Conservation (phyloP, 2,888 invertebrate species). For the Caradrina kadenii region DNA sequence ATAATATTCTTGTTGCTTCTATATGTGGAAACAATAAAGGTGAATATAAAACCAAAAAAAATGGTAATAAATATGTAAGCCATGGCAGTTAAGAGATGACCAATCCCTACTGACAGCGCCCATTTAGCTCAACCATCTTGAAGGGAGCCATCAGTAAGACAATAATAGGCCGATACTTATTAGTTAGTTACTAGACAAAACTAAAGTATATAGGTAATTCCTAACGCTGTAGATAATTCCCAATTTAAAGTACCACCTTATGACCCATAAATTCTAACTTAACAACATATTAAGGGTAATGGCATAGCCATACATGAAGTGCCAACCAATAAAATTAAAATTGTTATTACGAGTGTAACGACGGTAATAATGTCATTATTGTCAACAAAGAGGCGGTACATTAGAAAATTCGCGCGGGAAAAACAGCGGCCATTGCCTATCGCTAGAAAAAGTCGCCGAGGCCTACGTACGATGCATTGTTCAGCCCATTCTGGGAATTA, state of each 20-base stretch:
- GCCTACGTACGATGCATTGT: slow-evolving; percentile 60
- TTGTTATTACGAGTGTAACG: slow-evolving; percentile 30
- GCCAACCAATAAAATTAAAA: slow-evolving; percentile 41
- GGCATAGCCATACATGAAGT: slow-evolving; percentile 18
- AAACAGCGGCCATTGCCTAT: slow-evolving; percentile 57
- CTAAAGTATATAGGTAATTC: no score
- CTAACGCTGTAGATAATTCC: slow-evolving; percentile 10
- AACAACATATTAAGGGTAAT: slow-evolving; percentile 46
- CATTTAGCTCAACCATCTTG: no score
- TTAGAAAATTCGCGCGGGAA: slow-evolving; percentile 64
- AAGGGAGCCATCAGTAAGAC: no score
- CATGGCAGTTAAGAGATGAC: no score
- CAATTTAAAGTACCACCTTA: not conserved
- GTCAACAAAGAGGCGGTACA: slow-evolving; percentile 31
- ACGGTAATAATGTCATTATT: slow-evolving; percentile 57
- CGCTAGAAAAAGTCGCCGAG: slow-evolving; percentile 50
- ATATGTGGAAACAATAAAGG: no score
- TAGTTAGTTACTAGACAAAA: no score
- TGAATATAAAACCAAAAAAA: no score
- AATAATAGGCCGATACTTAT: no score
- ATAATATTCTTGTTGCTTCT: no score
- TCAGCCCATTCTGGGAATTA: slow-evolving; percentile 58
- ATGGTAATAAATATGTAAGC: no score
- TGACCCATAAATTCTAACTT: slow-evolving; percentile 28
- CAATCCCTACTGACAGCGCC: no score